Evolutionary conservation across 1,140 invertebrate genomes (phyloP), one percentile per base, ranked within the genome.

Genomic region (Phymorhynchus buccinoides): DNA sequence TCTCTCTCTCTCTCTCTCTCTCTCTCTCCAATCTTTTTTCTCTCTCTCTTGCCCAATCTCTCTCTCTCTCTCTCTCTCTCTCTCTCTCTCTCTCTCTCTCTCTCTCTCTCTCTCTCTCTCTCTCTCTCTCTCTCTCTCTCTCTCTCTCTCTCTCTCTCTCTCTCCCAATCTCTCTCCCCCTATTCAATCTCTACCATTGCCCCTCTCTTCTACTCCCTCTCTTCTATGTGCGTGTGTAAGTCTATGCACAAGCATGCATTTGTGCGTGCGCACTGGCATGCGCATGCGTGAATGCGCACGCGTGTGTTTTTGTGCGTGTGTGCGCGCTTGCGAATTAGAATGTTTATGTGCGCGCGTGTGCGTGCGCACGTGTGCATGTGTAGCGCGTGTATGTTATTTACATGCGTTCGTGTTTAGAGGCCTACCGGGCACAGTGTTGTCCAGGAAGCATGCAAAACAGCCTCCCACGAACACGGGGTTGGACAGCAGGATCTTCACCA

Each of bases 381-480:
- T 32, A 37, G 27, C 73, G 37, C 73, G 39, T 44, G 66, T 6
- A 22, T n/a, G n/a, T n/a, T n/a, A n/a, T n/a, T n/a, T n/a, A n/a
- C n/a, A n/a, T n/a, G n/a, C n/a, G n/a, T n/a, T 18, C 39, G 48
- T 80, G 16, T 27, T 52, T 62, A 35, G 4, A 35, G 6, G 18
- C 68, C 37, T 35, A 84, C 77, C 79, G 52, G 80, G 71, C n/a
- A 80, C 39, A 18, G 77, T 80, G 62, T 84, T 85, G 81, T 86
- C 77, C 75, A 83, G n/a, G 81, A 84, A 68, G 39, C 71, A 84
- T 37, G 81, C 56, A n/a, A 83, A 39, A 3, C 22, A 41, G 44
- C 77, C 84, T 48, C 77, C 83, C 22, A 80, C 80, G 30, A 87
- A 84, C 27, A 48, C 62, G 44, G 80, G 56, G 73, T 77, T 85